A percentile compares a stretch with the other conserved stretches of the same genome.
Evolutionary conservation across 2,113 vertebrate species (phyloP).

Genomic region (Antigone vipio): DNA sequence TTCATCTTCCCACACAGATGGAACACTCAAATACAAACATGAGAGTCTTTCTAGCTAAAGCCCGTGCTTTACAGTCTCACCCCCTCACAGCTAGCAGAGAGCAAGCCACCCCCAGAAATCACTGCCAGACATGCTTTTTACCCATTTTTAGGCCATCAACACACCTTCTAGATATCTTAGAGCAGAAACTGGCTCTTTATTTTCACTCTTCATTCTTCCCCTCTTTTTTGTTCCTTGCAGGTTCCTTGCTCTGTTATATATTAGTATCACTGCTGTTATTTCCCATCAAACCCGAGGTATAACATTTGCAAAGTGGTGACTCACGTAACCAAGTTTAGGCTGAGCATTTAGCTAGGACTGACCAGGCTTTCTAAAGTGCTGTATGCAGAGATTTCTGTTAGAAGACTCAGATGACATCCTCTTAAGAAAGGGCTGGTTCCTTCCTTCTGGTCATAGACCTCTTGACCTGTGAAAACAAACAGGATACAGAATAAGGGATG

Average conservation of each 20-base stretch:
- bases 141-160: not conserved
- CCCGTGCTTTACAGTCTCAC: not conserved
- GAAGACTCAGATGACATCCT: not conserved
- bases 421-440: not conserved
- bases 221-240: not conserved
- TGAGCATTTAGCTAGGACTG: not conserved
- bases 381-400: not conserved
- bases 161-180: not conserved
- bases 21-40: not conserved
- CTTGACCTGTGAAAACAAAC: conserved; percentile 24
- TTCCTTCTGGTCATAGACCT: conserved; percentile 32
- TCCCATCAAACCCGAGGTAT: not conserved
- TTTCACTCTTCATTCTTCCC: not conserved
- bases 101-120: not conserved
- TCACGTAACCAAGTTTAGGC: not conserved
- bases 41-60: not conserved
- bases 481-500: not conserved
- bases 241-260: not conserved
- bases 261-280: fast-evolving
- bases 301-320: not conserved
- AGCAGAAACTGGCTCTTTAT: not conserved
- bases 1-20: conserved; percentile 25
- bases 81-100: not conserved
- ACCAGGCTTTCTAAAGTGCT: not conserved
- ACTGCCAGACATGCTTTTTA: not conserved